Base-by-base conservation (phyloP, 2,888 invertebrate genomes). In the Diogma glabrata region DNA sequence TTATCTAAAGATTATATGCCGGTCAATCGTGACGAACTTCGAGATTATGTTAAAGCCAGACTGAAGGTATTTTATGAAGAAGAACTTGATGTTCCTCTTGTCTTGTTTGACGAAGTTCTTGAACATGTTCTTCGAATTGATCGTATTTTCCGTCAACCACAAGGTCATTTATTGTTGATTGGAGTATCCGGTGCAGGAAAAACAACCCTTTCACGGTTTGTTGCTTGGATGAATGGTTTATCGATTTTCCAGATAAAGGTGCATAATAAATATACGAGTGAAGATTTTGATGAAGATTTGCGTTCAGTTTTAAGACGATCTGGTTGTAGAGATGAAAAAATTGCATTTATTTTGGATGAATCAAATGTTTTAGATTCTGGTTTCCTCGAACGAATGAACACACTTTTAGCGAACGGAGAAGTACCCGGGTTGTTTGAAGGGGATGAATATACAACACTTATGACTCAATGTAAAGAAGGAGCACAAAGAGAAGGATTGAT, bases 401-500 rank as follows among this genome's bases (percentile, higher is more conserved):
- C 99, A 0, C 72, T 99, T 49, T 72, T 99, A 56, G 99, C 99
- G 52, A 99, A 99, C 67, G 99, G 99, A 63, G 99, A 99, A 79
- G 79, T 60, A 9, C 92, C 92, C 49, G 92, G 92, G 48, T 71
- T 93, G 30, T 93, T 93, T 63, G 92, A 93, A 70, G 92, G 97
- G 8, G 99, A 99, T 63, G 99, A 99, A 66, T 95, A 95, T 67
- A 94, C 96, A 2, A 96, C 97, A 0, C 74, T 99, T 53, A 99
- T 99, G 96, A 99, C 97, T 0, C 99, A 99, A 67, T 99, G 99
- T 69, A 99, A 99, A 69, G 99, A 99, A 72, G 97, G 97, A 3
- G 94, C 97, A 1, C 95, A 95, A 65, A 77, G 96, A 53, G 96
- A 97, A 72, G 99, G 99, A 4, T 75, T 95, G 40, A 99, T 99